Conservation (phyloP, 2,797 vertebrate species). For the Silurus lanzhouensis region DNA sequence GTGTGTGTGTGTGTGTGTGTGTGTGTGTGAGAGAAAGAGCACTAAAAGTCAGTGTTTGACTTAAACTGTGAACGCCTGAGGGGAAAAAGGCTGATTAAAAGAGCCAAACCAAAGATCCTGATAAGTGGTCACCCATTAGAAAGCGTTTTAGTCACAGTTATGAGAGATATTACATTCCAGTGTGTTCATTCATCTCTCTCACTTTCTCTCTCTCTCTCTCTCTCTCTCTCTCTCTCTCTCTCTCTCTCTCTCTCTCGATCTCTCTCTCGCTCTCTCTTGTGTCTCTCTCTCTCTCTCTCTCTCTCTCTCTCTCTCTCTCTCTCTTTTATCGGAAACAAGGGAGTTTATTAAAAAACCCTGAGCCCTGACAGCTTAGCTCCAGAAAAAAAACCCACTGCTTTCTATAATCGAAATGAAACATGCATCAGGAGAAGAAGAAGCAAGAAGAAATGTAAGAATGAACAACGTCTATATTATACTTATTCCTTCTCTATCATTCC, state of each 20-base stretch:
- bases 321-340: slow-evolving; percentile 52
- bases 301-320: slow-evolving; percentile 29
- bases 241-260: slow-evolving; percentile 46
- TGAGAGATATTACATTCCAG: slow-evolving; percentile 51
- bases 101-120: slow-evolving; percentile 43
- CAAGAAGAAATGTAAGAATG: background rate
- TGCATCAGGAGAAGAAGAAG: background rate
- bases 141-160: slow-evolving; percentile 54
- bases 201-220: slow-evolving; percentile 36
- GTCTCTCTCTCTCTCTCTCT: slow-evolving; percentile 35
- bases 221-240: slow-evolving; percentile 31
- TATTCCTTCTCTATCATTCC: too few relatives aligned
- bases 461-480: background rate
- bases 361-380: slow-evolving; percentile 17
- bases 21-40: background rate
- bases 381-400: background rate
- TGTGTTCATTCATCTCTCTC: slow-evolving; percentile 38
- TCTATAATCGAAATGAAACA: background rate
- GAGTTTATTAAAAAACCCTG: slow-evolving; percentile 20
- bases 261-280: slow-evolving; percentile 36
- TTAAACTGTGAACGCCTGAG: slow-evolving; percentile 60
- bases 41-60: slow-evolving; percentile 30
- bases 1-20: background rate
- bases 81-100: slow-evolving; percentile 55
- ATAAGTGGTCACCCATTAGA: slow-evolving; percentile 56